These are phyloP conservation scores for Todiramphus chloris DNA, from an alignment of 2,113 vertebrate species.

Conservation along the genomic window DNA sequence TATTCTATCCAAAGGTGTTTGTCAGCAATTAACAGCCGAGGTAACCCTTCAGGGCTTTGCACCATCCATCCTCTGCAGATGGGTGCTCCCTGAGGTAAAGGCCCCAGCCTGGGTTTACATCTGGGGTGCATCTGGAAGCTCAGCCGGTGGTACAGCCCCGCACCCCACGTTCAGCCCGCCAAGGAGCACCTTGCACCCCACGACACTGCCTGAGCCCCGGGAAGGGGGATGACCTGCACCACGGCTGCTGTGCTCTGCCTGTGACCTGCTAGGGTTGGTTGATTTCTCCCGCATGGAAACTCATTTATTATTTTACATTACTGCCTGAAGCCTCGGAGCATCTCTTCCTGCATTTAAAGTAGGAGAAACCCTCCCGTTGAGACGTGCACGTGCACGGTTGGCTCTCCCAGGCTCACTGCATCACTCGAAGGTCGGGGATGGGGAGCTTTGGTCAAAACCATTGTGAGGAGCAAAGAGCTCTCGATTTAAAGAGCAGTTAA, in stretches of 20 bases:
- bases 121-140: neutral
- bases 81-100: neutral
- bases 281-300: neutral
- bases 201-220: neutral
- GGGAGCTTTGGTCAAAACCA: neutral
- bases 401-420: neutral
- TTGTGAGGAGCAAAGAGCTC: neutral
- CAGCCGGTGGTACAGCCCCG: rapidly evolving
- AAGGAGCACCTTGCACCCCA: neutral
- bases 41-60: neutral
- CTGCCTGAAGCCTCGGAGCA: neutral
- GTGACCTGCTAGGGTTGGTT: neutral
- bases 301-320: neutral
- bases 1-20: neutral
- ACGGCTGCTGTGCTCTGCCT: rapidly evolving
- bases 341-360: neutral
- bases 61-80: neutral
- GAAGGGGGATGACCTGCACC: neutral
- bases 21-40: neutral
- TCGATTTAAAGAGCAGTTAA: neutral
- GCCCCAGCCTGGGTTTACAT: neutral
- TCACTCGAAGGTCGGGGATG: neutral
- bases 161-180: rapidly evolving
- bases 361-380: neutral
- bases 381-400: neutral